A percentile compares a stretch with the other conserved stretches of the same genome.
These are phyloP conservation scores for Melanotaenia trifasciata DNA, from an alignment of 2,797 vertebrate species.

Conservation along the genomic window DNA sequence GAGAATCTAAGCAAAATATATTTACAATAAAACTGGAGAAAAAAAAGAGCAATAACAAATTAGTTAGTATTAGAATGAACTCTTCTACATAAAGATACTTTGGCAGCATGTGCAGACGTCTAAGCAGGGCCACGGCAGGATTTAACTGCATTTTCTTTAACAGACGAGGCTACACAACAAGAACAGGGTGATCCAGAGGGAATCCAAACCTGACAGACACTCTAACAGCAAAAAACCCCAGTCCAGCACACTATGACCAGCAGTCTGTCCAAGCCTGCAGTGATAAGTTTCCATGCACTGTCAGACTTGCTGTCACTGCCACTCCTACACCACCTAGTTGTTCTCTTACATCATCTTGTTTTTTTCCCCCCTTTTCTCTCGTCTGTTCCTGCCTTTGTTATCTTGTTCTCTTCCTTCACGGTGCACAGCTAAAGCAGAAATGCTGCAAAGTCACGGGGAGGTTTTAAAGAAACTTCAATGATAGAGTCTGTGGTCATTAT, in stretches of 20 bases:
- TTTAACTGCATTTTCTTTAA: slow-evolving; percentile 43
- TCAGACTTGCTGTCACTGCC: slow-evolving; percentile 26
- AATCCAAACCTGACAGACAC: slow-evolving; percentile 46
- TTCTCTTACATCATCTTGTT: slow-evolving; percentile 7
- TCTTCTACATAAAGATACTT: slow-evolving; percentile 45
- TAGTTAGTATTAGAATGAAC: slow-evolving; percentile 27
- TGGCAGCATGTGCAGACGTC: slow-evolving; percentile 46
- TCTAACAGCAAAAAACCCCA: slow-evolving; percentile 40
- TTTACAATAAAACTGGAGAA: neutral
- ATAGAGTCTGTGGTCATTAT: neutral
- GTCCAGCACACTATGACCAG: slow-evolving; percentile 46
- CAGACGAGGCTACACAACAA: slow-evolving; percentile 54
- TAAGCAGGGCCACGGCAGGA: slow-evolving; percentile 22
- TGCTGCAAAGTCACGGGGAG: neutral
- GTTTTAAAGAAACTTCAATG: neutral
- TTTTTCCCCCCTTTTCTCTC: neutral
- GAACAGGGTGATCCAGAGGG: slow-evolving; percentile 25
- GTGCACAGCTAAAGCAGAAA: slow-evolving; percentile 1
- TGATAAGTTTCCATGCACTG: slow-evolving; percentile 30
- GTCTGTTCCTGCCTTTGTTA: slow-evolving; percentile 12
- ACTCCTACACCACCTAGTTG: slow-evolving; percentile 1
- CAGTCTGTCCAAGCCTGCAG: slow-evolving; percentile 38
- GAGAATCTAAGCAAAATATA: neutral
- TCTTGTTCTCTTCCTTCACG: slow-evolving; percentile 3
- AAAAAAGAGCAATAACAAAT: neutral